These are phyloP conservation scores for Lycaon pictus DNA, from an alignment of 2,113 vertebrate genomes.

Conservation along the genomic window DNA sequence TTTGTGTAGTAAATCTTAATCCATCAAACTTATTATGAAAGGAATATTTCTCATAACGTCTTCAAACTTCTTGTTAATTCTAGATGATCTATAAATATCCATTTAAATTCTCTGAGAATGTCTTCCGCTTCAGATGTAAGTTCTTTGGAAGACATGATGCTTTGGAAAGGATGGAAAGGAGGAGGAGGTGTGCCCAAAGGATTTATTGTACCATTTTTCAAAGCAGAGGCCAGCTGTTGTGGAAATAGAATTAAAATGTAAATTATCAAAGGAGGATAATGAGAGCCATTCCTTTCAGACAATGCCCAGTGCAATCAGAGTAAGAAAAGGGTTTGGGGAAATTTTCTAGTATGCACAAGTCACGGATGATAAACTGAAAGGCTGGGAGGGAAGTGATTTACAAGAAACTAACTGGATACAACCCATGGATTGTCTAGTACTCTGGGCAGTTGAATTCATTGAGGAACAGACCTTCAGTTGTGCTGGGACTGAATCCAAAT, in stretches of 20 bases:
- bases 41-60: constrained; percentile 39
- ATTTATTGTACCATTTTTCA: constrained; percentile 74
- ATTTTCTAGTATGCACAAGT: constrained; percentile 59
- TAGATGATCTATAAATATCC: constrained; percentile 36
- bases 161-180: constrained; percentile 53
- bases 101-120: constrained; percentile 9
- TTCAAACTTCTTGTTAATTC: constrained; percentile 69
- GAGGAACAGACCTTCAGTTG: neutral
- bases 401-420: constrained; percentile 28
- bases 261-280: constrained; percentile 79
- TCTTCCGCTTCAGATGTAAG: constrained; percentile 27
- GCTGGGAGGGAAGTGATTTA: constrained; percentile 18
- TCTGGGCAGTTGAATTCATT: constrained; percentile 49
- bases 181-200: neutral
- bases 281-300: constrained; percentile 74
- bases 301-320: constrained; percentile 63
- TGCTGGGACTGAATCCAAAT: constrained; percentile 8
- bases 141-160: constrained; percentile 25
- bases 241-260: constrained; percentile 83
- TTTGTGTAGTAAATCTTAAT: constrained; percentile 19
- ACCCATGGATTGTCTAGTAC: constrained; percentile 47
- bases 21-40: neutral
- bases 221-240: constrained; percentile 78
- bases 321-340: constrained; percentile 20
- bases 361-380: constrained; percentile 43